phyloP scores from a whole-genome alignment of 1,140 invertebrate species.

The Cyphomyrmex costatus region DNA sequence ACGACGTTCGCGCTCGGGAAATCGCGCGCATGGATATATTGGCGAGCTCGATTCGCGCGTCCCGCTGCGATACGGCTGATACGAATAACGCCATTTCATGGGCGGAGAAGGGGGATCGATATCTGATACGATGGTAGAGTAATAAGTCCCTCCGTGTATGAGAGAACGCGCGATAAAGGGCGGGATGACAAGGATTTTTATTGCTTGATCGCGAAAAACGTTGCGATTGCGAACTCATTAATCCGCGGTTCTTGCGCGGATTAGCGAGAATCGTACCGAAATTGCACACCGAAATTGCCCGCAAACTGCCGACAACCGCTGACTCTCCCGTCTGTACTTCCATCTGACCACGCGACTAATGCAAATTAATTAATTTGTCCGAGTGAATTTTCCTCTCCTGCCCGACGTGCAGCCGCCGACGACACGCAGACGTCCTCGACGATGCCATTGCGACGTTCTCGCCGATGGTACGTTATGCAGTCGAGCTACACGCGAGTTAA shows the following conservation, averaged over 20 bases:
- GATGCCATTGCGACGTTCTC: not conserved
- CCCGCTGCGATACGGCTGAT: slow-evolving; percentile 28
- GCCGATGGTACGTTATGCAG: not conserved
- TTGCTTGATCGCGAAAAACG: not conserved
- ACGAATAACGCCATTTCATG: slow-evolving; percentile 28
- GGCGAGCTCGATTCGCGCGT: slow-evolving; percentile 18
- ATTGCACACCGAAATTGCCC: not conserved
- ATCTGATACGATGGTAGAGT: not conserved
- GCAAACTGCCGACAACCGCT: not conserved
- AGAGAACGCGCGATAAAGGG: slow-evolving; percentile 25
- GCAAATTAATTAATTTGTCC: slow-evolving; percentile 54
- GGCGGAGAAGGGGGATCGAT: not conserved
- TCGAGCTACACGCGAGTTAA: slow-evolving; percentile 19
- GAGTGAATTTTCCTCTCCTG: slow-evolving; percentile 21
- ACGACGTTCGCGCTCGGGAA: slow-evolving; percentile 7
- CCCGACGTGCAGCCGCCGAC: not conserved
- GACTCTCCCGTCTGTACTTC: slow-evolving; percentile 15
- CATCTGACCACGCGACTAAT: not conserved
- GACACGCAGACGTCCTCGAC: not conserved
- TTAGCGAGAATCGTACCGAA: not conserved
- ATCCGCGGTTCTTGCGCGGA: slow-evolving; percentile 4
- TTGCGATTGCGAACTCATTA: not conserved
- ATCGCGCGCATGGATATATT: slow-evolving; percentile 27
- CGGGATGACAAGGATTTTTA: slow-evolving; percentile 21
- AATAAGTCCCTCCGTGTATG: slow-evolving; percentile 14